Evolutionary conservation across 2,113 vertebrate species (phyloP), one percentile per base, ranked within the genome.

Genomic region (Regulus satrapa): DNA sequence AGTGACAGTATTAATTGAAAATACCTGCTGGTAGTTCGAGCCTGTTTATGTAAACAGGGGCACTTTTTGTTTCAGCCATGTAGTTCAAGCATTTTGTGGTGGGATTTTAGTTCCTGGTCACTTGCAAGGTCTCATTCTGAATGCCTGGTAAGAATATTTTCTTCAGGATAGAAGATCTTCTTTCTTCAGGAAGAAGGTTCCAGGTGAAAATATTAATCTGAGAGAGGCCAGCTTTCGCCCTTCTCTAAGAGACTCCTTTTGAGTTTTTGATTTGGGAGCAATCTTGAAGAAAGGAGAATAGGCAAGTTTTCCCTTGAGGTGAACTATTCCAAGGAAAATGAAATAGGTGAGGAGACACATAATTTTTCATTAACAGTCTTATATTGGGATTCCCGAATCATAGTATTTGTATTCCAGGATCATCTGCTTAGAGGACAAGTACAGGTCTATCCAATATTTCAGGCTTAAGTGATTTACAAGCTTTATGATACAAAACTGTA

Each of bases 1-100:
- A 67, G 56, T 61, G 64, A 92, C 52, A 56, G 25, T 83, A 88
- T 93, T 88, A 94, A 86, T 54, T 90, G 88, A 41, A 88, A 89
- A 89, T 94, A 64, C 11, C 32, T 85, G 66, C 56, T 83, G 63
- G 36, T 8, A 2, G 18, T 52, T 95, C 87, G 84, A 81, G 56
- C 25, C 6, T 56, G 43, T 15, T 88, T 55, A 62, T 87, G 48
- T 87, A 78, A 94, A 91, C 34, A 80, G n/a, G 41, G 54, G 15
- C 43, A 63, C 8, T 78, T 88, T 26, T 63, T 73, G 13, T 84
- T 92, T 67, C 41, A 86, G 54, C 7, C 12, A 4, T 32, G 15
- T 31, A 40, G 73, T 79, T 43, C 15, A 94, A 58, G 5, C 18
- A 46, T 28, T 81, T 71, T 4, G 8, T 4, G 13, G 24, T 2